Evolutionary conservation across 2,888 invertebrate species (phyloP).

Genomic region (Muschampia plurimacula): DNA sequence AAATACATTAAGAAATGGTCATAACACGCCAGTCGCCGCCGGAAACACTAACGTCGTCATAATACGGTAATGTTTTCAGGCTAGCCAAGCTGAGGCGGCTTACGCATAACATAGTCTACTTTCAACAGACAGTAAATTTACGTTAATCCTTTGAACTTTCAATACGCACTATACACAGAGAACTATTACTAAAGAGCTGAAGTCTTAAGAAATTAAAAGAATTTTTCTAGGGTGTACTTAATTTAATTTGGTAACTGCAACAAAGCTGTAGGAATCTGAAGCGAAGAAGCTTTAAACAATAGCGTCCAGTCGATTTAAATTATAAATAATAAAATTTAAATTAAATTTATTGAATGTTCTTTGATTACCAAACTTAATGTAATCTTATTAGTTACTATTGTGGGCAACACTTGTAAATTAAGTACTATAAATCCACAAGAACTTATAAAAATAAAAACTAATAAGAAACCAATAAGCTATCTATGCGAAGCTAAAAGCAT

Average conservation of each 20-base stretch:
- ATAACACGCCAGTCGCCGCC: conserved; percentile 8
- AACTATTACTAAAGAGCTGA: conserved; percentile 17
- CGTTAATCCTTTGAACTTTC: conserved; percentile 3
- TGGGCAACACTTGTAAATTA: conserved; percentile 49
- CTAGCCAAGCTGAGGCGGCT: conserved; percentile 19
- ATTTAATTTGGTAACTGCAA: conserved; percentile 82
- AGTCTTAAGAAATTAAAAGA: conserved; percentile 56
- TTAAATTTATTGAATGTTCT: not conserved
- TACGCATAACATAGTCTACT: conserved; percentile 12
- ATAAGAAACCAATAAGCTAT: conserved; percentile 53
- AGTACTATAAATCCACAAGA: conserved; percentile 54
- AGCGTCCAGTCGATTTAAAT: conserved; percentile 16
- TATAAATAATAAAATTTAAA: not conserved
- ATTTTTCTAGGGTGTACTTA: conserved; percentile 65
- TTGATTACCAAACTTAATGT: conserved; percentile 8
- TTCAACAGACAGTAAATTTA: conserved; percentile 16
- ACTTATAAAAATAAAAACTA: conserved; percentile 51
- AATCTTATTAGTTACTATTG: conserved; percentile 23
- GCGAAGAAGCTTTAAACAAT: conserved; percentile 45
- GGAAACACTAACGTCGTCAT: conserved; percentile 2
- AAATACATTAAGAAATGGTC: conserved; percentile 20
- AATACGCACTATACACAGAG: conserved; percentile 28
- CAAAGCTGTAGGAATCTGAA: conserved; percentile 68
- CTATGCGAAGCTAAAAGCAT: conserved; percentile 77
- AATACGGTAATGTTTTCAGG: not conserved